Conservation (phyloP, 2,797 vertebrate genomes). For the Buceros bicornis region DNA sequence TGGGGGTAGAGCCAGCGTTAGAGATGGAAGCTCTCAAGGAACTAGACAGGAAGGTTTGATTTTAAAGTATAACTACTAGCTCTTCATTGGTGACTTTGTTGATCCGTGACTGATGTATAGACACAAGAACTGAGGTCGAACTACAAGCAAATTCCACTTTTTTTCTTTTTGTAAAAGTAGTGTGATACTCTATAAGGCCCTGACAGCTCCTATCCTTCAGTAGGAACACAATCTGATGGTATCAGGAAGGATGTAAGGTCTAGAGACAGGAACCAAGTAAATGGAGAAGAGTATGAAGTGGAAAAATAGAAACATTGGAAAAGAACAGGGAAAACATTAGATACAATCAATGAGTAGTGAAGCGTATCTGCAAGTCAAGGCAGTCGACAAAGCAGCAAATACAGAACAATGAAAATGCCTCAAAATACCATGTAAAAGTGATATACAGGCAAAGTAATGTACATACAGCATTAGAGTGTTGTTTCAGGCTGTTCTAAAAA, state of each 20-base stretch:
- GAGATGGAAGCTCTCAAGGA: not conserved
- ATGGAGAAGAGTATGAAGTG: slow-evolving; percentile 13
- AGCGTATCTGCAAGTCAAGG: slow-evolving; percentile 42
- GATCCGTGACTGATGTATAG: not conserved
- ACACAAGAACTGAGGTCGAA: not conserved
- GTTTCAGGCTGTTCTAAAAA: not conserved
- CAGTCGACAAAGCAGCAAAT: not conserved
- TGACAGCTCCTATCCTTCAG: slow-evolving; percentile 45
- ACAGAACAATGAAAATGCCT: slow-evolving; percentile 1
- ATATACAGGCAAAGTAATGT: not conserved
- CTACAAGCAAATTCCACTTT: not conserved
- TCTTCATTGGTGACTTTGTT: not conserved
- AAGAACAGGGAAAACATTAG: slow-evolving; percentile 29
- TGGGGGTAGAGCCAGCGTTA: not conserved
- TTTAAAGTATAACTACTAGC: not conserved
- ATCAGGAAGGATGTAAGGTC: not conserved
- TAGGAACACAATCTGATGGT: slow-evolving; percentile 4
- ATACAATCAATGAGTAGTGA: slow-evolving; percentile 43
- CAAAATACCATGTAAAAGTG: not conserved
- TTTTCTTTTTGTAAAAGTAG: not conserved
- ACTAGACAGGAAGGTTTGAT: not conserved
- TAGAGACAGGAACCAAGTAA: slow-evolving; percentile 53
- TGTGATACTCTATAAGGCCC: not conserved
- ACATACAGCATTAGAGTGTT: not conserved
- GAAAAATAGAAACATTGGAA: slow-evolving; percentile 55